A percentile compares a stretch with the other conserved stretches of the same genome.
These are phyloP conservation scores for Pachypeltis micranthus DNA, from an alignment of 1,140 invertebrate genomes.

Conservation along the genomic window DNA sequence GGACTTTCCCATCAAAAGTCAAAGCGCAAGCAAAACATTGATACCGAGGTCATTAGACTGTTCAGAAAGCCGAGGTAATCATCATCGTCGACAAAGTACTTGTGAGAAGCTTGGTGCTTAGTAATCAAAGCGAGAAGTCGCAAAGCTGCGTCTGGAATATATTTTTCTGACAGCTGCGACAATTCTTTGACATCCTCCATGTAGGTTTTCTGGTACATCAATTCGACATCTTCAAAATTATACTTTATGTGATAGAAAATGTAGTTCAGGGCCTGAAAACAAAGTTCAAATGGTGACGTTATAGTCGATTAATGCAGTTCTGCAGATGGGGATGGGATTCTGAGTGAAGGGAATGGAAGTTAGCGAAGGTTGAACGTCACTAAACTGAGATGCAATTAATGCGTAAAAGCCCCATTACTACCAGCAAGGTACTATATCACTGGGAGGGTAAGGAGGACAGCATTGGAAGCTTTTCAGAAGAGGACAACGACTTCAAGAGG, in stretches of 20 bases:
- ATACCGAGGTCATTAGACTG: too few species aligned
- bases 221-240: background rate
- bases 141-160: background rate
- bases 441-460: background rate
- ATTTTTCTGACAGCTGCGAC: background rate
- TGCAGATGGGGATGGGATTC: too few species aligned
- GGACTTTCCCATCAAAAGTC: too few species aligned
- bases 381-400: background rate
- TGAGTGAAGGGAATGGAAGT: too few species aligned
- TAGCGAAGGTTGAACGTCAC: background rate
- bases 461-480: too few species aligned
- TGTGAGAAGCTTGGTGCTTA: background rate
- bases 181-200: background rate
- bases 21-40: too few species aligned
- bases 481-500: too few species aligned
- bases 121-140: background rate
- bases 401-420: too few species aligned
- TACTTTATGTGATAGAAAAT: background rate
- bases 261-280: background rate
- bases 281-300: background rate
- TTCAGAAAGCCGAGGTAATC: too few species aligned
- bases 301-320: too few species aligned
- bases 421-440: background rate
- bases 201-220: constrained; percentile 1
- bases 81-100: background rate